phyloP scores from a whole-genome alignment of 2,888 invertebrate species.

The Lepidochrysops patricia region DNA sequence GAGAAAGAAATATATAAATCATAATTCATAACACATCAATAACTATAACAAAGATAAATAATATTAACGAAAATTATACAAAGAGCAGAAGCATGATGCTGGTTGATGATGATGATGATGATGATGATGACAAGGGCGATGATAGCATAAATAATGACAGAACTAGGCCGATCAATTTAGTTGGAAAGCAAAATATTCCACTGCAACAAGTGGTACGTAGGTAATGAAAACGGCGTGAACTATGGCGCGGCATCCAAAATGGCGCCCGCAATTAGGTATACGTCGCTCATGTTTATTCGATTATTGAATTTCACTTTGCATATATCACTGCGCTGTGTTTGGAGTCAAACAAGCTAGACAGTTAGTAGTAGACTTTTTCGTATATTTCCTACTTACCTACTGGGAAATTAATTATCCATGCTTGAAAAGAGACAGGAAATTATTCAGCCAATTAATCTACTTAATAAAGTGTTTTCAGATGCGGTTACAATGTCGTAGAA shows the following conservation, averaged over 20 bases:
- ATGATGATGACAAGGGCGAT: not conserved
- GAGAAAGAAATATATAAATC: too few species aligned
- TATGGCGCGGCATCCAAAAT: not conserved
- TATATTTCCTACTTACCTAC: too few species aligned
- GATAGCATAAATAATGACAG: not conserved
- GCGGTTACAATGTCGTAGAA: constrained; percentile 6
- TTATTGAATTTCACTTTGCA: not conserved
- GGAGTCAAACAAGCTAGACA: not conserved
- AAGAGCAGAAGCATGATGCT: not conserved
- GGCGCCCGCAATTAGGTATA: not conserved
- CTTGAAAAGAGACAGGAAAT: not conserved
- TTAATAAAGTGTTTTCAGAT: not conserved
- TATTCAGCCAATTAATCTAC: not conserved
- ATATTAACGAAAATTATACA: not conserved
- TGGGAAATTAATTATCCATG: too few species aligned
- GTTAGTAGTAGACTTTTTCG: not conserved
- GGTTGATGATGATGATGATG: not conserved
- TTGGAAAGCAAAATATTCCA: not conserved
- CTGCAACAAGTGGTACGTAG: not conserved
- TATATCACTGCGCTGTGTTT: not conserved
- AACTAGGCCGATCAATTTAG: constrained; percentile 1
- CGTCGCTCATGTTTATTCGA: not conserved
- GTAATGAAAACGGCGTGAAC: not conserved
- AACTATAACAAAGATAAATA: not conserved
- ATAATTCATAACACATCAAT: too few species aligned